Evolutionary conservation across 2,113 vertebrate species (phyloP).

Genomic region (Tupaia tana): DNA sequence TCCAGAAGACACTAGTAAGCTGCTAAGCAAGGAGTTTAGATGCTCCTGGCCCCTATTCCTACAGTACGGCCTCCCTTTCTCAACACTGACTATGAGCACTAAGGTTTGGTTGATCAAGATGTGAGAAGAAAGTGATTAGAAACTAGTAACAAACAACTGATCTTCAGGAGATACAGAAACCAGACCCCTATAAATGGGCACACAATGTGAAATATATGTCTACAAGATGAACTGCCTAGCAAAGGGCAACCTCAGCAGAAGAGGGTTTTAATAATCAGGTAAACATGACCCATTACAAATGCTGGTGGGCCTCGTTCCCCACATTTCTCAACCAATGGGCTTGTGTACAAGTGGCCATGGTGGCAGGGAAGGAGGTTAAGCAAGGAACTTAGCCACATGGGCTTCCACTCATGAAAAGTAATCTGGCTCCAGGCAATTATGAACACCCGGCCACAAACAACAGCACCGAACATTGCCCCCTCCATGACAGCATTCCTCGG

Average conservation of each 20-base stretch:
- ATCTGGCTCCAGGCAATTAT: not conserved
- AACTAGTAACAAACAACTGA: not conserved
- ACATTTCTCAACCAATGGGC: not conserved
- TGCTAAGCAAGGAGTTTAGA: rapidly evolving
- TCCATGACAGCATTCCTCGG: not conserved
- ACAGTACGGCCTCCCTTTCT: not conserved
- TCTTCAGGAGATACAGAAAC: not conserved
- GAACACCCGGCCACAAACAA: not conserved
- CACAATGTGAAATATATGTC: not conserved
- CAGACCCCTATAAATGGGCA: not conserved
- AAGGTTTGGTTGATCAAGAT: too few relatives aligned
- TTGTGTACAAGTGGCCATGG: not conserved
- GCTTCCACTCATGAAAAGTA: not conserved
- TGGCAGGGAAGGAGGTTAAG: too few relatives aligned
- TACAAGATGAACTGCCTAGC: not conserved
- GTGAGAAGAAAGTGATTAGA: not conserved
- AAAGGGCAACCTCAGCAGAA: not conserved
- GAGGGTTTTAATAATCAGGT: not conserved
- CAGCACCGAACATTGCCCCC: not conserved
- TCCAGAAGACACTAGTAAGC: not conserved
- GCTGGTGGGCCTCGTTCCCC: rapidly evolving
- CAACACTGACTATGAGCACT: rapidly evolving
- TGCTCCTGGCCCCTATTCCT: not conserved
- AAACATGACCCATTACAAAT: rapidly evolving
- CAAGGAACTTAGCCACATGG: not conserved